Evolutionary conservation across 2,113 vertebrate species (phyloP).

Genomic region (Pseudonaja textilis): DNA sequence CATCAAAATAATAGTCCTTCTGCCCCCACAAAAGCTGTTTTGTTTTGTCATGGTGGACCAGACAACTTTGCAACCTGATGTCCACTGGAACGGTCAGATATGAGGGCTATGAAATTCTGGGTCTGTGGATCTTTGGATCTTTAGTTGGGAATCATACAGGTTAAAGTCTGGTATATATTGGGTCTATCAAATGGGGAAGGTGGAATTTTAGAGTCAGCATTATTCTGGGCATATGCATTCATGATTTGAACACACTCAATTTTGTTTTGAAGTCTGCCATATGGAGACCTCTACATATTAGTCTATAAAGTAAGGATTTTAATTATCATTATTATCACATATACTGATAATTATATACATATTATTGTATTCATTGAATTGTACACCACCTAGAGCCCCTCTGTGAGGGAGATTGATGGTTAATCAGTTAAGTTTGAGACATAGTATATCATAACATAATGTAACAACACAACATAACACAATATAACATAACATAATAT

Average conservation of each 20-base stretch:
- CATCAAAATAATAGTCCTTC: background rate
- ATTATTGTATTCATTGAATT: background rate
- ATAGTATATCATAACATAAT: background rate
- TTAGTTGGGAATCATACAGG: background rate
- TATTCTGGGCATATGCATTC: background rate
- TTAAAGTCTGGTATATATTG: background rate
- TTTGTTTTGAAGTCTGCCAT: background rate
- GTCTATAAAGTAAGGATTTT: background rate
- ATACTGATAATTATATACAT: background rate
- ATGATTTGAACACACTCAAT: background rate
- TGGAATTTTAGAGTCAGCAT: background rate
- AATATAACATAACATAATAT: no score
- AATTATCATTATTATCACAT: background rate
- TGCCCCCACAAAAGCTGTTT: background rate
- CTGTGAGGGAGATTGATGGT: background rate
- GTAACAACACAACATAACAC: no score
- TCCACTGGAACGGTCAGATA: background rate
- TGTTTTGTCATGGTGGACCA: background rate
- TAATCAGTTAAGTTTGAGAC: background rate
- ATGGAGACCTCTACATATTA: background rate
- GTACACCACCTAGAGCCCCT: background rate
- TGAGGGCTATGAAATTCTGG: background rate
- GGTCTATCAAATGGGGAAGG: background rate
- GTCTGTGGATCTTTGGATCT: background rate
- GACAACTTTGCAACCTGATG: background rate